phyloP scores from a whole-genome alignment of 2,113 vertebrate species.

The Promerops cafer region DNA sequence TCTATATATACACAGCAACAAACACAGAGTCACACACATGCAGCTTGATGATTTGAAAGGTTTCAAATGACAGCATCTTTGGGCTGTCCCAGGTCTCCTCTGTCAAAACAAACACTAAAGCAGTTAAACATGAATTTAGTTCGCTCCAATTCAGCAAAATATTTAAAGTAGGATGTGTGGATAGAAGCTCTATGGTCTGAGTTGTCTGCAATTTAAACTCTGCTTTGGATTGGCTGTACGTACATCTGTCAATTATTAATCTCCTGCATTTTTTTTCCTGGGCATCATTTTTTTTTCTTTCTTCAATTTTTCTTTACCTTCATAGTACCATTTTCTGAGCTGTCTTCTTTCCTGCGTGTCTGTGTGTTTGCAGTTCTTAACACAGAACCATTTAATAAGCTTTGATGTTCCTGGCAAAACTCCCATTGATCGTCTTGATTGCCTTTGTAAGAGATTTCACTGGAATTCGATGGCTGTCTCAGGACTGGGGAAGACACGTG shows the following conservation, averaged over 20 bases:
- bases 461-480: constrained; percentile 14
- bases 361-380: background rate
- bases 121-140: background rate
- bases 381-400: background rate
- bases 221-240: background rate
- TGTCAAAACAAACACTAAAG: background rate
- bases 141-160: background rate
- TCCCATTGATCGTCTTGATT: background rate
- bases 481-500: background rate
- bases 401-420: background rate
- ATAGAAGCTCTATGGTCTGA: background rate
- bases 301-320: background rate
- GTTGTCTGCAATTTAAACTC: background rate
- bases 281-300: background rate
- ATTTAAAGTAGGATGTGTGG: background rate
- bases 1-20: background rate
- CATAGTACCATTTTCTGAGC: background rate
- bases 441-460: constrained; percentile 16
- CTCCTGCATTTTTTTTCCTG: background rate
- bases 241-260: background rate
- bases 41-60: background rate
- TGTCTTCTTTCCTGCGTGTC: background rate
- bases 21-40: fast-evolving
- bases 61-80: background rate
- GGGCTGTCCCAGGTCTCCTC: background rate